Conservation (phyloP, 2,113 vertebrate genomes). For the Pundamilia nyererei region DNA sequence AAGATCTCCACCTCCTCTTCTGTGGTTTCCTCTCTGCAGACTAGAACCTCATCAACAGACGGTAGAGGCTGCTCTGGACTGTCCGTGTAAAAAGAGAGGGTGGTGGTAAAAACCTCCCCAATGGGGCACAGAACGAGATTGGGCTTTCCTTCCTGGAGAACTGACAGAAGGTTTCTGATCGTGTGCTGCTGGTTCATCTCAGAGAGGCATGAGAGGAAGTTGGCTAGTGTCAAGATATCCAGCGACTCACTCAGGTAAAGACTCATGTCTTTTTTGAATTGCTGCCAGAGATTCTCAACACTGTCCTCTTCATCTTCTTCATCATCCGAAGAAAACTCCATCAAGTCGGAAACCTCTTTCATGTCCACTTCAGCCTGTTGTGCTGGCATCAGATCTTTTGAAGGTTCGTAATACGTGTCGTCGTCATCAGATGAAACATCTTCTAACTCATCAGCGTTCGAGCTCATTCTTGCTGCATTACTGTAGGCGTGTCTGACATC, state of each 20-base stretch:
- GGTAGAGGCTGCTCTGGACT: constrained; percentile 63
- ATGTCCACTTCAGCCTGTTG: neutral
- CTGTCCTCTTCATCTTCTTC: constrained; percentile 11
- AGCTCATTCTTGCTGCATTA: neutral
- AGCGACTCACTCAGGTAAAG: constrained; percentile 49
- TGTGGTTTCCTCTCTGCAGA: constrained; percentile 69
- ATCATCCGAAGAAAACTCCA: constrained; percentile 33
- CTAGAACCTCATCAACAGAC: constrained; percentile 67
- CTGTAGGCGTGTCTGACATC: constrained; percentile 56
- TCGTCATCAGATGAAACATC: neutral
- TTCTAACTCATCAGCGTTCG: neutral
- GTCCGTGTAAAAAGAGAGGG: constrained; percentile 57
- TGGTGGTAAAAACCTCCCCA: constrained; percentile 55
- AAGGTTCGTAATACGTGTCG: neutral
- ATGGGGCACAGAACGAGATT: constrained; percentile 67
- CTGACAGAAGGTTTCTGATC: constrained; percentile 44
- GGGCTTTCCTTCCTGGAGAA: constrained; percentile 58
- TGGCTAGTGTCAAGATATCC: constrained; percentile 57
- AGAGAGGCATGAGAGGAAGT: constrained; percentile 49
- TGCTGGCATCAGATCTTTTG: neutral
- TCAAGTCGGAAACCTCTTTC: constrained; percentile 4
- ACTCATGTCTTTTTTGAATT: constrained; percentile 54
- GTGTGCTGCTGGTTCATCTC: constrained; percentile 15
- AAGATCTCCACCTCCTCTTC: constrained; percentile 75
- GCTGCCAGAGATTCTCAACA: constrained; percentile 60